Evolutionary conservation across 2,888 invertebrate species (phyloP).

Genomic region (Phengaris arion): DNA sequence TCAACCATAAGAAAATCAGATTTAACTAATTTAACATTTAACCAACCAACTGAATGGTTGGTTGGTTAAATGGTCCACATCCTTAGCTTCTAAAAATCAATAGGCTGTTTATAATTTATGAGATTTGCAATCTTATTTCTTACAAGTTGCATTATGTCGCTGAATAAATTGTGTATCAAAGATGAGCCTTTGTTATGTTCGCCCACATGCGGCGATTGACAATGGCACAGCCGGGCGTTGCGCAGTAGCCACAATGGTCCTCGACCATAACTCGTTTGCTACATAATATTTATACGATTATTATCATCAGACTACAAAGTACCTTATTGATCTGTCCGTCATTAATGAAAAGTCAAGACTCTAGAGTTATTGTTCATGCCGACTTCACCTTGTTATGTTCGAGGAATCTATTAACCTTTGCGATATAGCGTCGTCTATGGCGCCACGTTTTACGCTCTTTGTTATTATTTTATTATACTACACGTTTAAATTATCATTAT

Average conservation of each 20-base stretch:
- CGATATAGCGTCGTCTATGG: constrained; percentile 4
- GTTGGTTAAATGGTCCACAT: not conserved
- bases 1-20: too few species aligned
- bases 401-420: constrained; percentile 28
- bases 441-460: constrained; percentile 26
- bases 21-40: too few species aligned
- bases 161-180: constrained; percentile 31
- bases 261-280: constrained; percentile 48
- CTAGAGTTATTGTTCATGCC: constrained; percentile 32
- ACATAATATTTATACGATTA: constrained; percentile 44
- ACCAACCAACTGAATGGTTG: too few species aligned
- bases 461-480: constrained; percentile 15
- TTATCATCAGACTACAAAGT: constrained; percentile 56
- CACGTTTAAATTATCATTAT: constrained; percentile 13
- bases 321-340: constrained; percentile 53
- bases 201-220: constrained; percentile 60
- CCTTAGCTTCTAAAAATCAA: not conserved
- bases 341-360: constrained; percentile 37
- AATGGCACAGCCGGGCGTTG: constrained; percentile 56
- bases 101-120: constrained; percentile 11
- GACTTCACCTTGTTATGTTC: constrained; percentile 29
- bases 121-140: constrained; percentile 12
- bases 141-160: constrained; percentile 22
- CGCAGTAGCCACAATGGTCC: constrained; percentile 64
- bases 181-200: constrained; percentile 42